Base-by-base conservation (phyloP, 2,797 vertebrate species). In the Champsocephalus gunnari region DNA sequence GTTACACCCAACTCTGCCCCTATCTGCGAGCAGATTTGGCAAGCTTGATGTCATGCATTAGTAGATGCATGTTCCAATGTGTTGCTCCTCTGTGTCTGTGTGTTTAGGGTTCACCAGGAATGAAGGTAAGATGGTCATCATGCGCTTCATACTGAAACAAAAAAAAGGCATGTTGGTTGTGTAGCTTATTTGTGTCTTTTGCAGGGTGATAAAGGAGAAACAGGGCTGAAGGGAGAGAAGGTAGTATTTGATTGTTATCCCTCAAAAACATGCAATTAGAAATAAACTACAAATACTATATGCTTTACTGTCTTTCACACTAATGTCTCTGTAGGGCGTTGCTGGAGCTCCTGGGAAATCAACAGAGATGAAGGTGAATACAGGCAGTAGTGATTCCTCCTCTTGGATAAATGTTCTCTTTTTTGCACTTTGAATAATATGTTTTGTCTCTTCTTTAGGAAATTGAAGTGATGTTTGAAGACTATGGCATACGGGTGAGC, bases 401-500 rank as follows among this genome's bases (percentile, higher is more conserved):
- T 53, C 28, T 56, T 21, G 28, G 28, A 66, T 43, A 1, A 10
- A 49, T 66, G 19, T 54, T 76, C 13, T 54, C 2, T 44, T 74
- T 38, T 79, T 71, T 75, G 56, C 48, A n/a, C 17, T 54, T 58
- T 78, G 12, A 84, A 45, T 41, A 21, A 43, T 0, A 4, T 70
- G 4, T 78, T 89, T 75, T 79, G 12, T 13, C 61, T 41, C 48
- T 66, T 56, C 78, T 88, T 54, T 75, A 97, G 97, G 96, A 96
- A 84, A 92, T 98, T 73, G 97, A 97, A 85, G 84, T 28, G 13
- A 92, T 97, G 87, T 97, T 98, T 89, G 96, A 97, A 77, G 88
- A 87, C 4, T 96, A 97, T 0, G 97, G 97, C 11, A 97, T 98
- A 81, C 94, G 95, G 94, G 97, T 97, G 89, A 81, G 95, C 21